Evolutionary conservation across 2,113 vertebrate species (phyloP), one percentile per base, ranked within the genome.

Genomic region (Syrmaticus mikado): DNA sequence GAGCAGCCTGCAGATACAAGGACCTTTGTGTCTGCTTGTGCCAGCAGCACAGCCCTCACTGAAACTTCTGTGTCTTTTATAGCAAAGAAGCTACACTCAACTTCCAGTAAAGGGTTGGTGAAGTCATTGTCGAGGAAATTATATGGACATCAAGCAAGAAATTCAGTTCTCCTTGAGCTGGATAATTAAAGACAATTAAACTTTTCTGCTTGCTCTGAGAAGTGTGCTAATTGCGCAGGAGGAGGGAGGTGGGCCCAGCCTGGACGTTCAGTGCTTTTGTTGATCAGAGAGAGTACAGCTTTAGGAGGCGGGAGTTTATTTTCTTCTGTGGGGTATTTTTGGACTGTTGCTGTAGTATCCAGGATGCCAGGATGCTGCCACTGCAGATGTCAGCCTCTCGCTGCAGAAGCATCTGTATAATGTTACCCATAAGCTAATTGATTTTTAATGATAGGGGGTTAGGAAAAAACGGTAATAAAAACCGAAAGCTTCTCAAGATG

Each of bases 101-200:
- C 92, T 94, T 94, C 79, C 94, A 95, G 85, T 92, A 90, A 92
- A 97, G 95, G 96, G 97, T 97, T 97, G 98, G 98, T 97, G 96
- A 98, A 98, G 97, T 97, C 95, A 86, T 98, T 97, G 98, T 98
- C 97, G 95, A 98, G 98, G 98, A 98, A 98, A 98, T 98, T 98
- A 97, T 70, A 94, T 97, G 96, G 97, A 97, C 98, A 97, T 97
- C 98, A 98, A 98, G 98, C 98, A 98, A 95, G 98, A 98, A 98
- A 98, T 97, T 97, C 97, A 98, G 91, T 98, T 97, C 98, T 98
- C 92, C 98, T 98, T 98, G 98, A 98, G 98, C 97, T 90, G 97
- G 98, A 96, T 98, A 98, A 99, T 99, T 99, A 98, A 98, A 98
- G 98, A 98, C 98, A 98, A 98, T 99, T 99, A 98, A 98, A 98